Base-by-base conservation (phyloP, 2,113 vertebrate genomes). In the Macrotus californicus region DNA sequence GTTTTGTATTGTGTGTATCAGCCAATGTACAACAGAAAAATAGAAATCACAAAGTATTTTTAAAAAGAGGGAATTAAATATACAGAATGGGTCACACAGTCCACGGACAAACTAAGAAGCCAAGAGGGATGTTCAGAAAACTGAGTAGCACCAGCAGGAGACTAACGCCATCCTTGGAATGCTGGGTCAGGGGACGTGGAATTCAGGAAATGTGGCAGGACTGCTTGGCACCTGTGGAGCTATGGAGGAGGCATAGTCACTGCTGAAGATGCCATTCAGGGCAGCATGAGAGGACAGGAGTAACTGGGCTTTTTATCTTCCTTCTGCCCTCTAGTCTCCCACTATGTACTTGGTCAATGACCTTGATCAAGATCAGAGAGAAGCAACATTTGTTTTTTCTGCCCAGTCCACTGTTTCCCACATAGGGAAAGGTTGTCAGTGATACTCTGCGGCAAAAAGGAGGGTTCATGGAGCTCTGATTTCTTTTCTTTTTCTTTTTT, bases 21-120 rank as follows among this genome's bases (percentile, higher is more conserved):
- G 59, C 52, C 39, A 43, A 75, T 52, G 12, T 77, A 12, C n/a
- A 83, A 61, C 11, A 91, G 31, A 7, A 73, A 94, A 69, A 21
- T 6, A 21, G 31, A 96, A 72, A 87, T 39, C n/a, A 86, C 12
- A 29, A 82, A 43, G 24, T n/a, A 77, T 88, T 93, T 90, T 91
- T 90, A 61, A 94, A 81, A 77, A 41, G 41, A 75, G n/a, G 13
- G 54, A 50, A 54, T 36, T 72, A 77, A 89, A 77, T 82, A 52
- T 14, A 52, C 7, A 69, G 31, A 88, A 43, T 66, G 10, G 22
- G 3, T 80, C 75, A 21, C 9, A 41, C 11, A 39, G 22, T 43
- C 91, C 26, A 54, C 43, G 5, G 14, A n/a, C 59, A 67, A 91
- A 46, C 59, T 50, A 29, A 41, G 75, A 67, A 19, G 5, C 16